A percentile compares a stretch with the other conserved stretches of the same genome.
Evolutionary conservation across 2,797 vertebrate species (phyloP).

Genomic region (Parauchenoglanis punctatus): DNA sequence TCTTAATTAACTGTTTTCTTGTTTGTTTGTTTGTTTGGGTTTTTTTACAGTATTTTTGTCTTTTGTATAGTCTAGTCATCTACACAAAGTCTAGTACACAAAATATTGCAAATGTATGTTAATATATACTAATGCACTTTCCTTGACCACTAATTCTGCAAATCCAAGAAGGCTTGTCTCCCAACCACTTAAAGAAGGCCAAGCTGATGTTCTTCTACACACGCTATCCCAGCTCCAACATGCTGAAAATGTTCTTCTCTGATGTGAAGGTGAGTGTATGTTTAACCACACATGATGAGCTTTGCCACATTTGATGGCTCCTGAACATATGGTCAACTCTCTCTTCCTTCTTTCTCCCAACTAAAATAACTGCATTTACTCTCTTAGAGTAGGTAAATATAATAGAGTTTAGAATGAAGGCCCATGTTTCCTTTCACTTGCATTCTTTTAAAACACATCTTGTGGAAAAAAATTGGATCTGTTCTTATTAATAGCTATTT

Average conservation of each 20-base stretch:
- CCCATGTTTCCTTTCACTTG: background rate
- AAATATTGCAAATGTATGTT: background rate
- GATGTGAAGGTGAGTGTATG: slow-evolving; percentile 92
- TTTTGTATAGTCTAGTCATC: background rate
- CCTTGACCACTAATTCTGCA: slow-evolving; percentile 84
- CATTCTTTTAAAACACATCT: background rate
- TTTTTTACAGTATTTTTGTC: background rate
- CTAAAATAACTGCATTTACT: background rate
- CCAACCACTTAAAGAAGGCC: slow-evolving; percentile 99
- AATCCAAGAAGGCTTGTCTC: slow-evolving; percentile 98
- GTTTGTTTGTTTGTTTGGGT: background rate
- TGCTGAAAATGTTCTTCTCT: slow-evolving; percentile 98
- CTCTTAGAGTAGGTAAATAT: background rate
- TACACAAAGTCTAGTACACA: background rate
- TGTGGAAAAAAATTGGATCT: background rate
- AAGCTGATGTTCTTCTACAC: slow-evolving; percentile 99
- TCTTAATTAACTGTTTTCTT: background rate
- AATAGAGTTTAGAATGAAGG: background rate
- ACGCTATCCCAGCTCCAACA: slow-evolving; percentile 98
- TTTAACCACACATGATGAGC: slow-evolving; percentile 30
- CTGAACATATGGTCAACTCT: background rate
- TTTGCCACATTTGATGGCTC: background rate
- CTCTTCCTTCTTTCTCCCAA: background rate
- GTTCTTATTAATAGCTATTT: background rate
- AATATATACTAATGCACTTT: slow-evolving; percentile 54